Evolutionary conservation across 2,888 invertebrate genomes (phyloP).

Genomic region (Tetramorium bicarinatum): DNA sequence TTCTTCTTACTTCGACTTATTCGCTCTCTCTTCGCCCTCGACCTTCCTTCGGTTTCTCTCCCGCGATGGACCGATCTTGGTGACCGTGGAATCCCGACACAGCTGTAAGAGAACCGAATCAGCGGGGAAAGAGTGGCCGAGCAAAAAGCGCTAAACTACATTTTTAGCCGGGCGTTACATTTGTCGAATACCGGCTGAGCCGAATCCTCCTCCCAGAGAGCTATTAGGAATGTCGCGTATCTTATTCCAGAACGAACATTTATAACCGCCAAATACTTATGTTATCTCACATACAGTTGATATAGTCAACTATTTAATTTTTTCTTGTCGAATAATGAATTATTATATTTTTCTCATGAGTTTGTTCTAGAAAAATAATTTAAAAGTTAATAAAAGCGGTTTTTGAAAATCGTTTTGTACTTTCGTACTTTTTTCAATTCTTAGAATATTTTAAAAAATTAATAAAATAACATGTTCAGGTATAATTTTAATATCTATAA

Average conservation of each 20-base stretch:
- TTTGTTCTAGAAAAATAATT: conserved; percentile 5
- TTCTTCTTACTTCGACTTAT: conserved; percentile 48
- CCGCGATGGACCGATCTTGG: conserved; percentile 35
- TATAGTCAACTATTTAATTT: background rate
- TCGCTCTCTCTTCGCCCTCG: conserved; percentile 29
- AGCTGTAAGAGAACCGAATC: conserved; percentile 70
- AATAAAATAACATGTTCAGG: background rate
- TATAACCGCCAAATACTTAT: background rate
- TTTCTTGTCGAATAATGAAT: background rate
- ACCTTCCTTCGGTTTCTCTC: conserved; percentile 47
- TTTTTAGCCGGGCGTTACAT: conserved; percentile 81
- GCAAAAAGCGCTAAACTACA: conserved; percentile 77
- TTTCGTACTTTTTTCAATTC: background rate
- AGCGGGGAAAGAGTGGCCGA: conserved; percentile 28
- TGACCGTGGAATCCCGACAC: conserved; percentile 75
- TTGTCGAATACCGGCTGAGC: conserved; percentile 79
- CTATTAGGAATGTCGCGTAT: conserved; percentile 61
- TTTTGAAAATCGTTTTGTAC: too few relatives aligned
- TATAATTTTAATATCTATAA: background rate
- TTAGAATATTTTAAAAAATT: background rate
- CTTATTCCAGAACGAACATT: background rate
- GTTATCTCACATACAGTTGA: background rate
- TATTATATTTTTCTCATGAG: background rate
- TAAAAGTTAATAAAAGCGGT: too few relatives aligned
- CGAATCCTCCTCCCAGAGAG: conserved; percentile 63